phyloP scores from a whole-genome alignment of 2,797 vertebrate species.

The Pitangus sulphuratus region DNA sequence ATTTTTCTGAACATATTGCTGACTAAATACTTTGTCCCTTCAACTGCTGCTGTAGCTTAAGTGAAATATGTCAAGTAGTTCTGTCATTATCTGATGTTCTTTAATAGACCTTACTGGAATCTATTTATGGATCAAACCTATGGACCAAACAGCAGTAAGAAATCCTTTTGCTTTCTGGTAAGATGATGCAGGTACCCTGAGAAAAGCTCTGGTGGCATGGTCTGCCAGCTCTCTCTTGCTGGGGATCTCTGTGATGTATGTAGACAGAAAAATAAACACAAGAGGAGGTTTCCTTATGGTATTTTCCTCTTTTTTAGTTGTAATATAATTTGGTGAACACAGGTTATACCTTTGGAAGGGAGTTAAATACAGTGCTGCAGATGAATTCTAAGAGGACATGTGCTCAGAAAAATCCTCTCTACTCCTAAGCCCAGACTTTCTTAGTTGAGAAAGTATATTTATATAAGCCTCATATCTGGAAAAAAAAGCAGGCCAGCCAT shows the following conservation, averaged over 20 bases:
- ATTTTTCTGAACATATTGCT: neutral
- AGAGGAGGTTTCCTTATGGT: neutral
- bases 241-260: neutral
- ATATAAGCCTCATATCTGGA: neutral
- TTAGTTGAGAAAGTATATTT: neutral
- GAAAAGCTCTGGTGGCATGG: neutral
- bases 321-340: neutral
- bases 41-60: neutral
- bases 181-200: neutral
- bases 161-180: neutral
- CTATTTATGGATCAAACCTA: neutral
- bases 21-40: neutral
- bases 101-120: neutral
- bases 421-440: neutral
- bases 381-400: neutral
- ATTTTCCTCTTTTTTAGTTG: neutral
- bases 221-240: neutral
- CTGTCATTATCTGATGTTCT: neutral
- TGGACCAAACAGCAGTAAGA: neutral
- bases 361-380: neutral
- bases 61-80: neutral
- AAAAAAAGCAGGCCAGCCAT: neutral
- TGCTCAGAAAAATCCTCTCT: neutral
- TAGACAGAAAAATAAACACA: neutral
- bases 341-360: neutral